Percentiles rank a stretch among this genome's conserved stretches.
phyloP scores from a whole-genome alignment of 2,888 invertebrate genomes.

The Trichopoda pennipes region DNA sequence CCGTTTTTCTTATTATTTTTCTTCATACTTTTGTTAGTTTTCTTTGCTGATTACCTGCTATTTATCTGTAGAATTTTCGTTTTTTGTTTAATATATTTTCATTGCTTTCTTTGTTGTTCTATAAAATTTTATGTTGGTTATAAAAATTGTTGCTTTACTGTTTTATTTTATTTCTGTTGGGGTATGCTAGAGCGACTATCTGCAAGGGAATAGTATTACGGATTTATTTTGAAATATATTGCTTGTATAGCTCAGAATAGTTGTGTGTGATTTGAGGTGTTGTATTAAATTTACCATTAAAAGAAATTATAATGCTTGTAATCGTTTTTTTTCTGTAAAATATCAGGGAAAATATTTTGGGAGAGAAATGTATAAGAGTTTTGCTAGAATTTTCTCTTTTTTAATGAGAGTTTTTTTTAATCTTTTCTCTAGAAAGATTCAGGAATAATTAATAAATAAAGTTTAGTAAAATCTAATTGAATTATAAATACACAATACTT shows the following conservation, averaged over 20 bases:
- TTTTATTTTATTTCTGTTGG: slow-evolving; percentile 3
- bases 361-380: not conserved
- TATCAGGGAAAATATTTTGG: not conserved
- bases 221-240: slow-evolving; percentile 17
- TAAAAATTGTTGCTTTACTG: slow-evolving; percentile 56
- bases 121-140: slow-evolving; percentile 60
- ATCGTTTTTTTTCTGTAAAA: not conserved
- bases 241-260: slow-evolving; percentile 10
- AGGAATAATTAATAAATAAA: too few species aligned
- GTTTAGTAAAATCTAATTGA: too few species aligned
- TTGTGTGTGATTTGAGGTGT: slow-evolving; percentile 46
- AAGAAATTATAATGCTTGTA: slow-evolving; percentile 76
- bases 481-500: too few species aligned
- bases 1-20: not conserved
- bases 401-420: not conserved
- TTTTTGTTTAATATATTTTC: slow-evolving; percentile 3
- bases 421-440: too few species aligned
- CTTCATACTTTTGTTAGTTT: slow-evolving; percentile 25
- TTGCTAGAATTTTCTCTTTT: not conserved
- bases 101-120: slow-evolving; percentile 34
- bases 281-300: slow-evolving; percentile 58
- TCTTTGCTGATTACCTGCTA: slow-evolving; percentile 60
- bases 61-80: slow-evolving; percentile 46
- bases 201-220: not conserved
- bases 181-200: not conserved